A percentile compares a stretch with the other conserved stretches of the same genome.
Evolutionary conservation across 2,888 invertebrate genomes (phyloP).

Genomic region (Idaea biselata): DNA sequence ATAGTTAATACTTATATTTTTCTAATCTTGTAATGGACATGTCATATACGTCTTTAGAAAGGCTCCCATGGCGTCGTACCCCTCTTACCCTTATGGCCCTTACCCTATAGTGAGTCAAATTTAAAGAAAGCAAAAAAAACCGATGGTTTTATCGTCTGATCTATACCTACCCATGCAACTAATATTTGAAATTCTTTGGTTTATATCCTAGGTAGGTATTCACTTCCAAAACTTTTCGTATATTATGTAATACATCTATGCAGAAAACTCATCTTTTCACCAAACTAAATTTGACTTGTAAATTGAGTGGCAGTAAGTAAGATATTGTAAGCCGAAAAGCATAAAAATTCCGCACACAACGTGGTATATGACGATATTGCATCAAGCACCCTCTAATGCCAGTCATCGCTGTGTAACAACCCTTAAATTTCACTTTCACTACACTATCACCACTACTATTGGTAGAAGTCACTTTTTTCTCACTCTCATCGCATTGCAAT

Average conservation of each 20-base stretch:
- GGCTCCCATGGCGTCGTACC: too few relatives aligned
- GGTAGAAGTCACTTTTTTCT: neutral
- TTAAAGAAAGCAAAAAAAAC: too few relatives aligned
- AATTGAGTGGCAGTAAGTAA: conserved; percentile 5
- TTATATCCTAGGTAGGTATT: neutral
- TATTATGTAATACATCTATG: neutral
- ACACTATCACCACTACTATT: neutral
- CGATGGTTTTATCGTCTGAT: too few relatives aligned
- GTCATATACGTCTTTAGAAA: too few relatives aligned
- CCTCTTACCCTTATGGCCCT: too few relatives aligned
- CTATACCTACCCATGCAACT: too few relatives aligned
- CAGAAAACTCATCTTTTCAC: neutral
- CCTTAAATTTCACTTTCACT: conserved; percentile 43
- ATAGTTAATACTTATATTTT: too few relatives aligned
- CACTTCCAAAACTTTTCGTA: neutral
- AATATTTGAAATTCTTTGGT: too few relatives aligned
- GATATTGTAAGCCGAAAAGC: neutral
- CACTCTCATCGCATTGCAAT: conserved; percentile 3
- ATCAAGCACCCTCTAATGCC: conserved; percentile 32
- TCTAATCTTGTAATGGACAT: too few relatives aligned
- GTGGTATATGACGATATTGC: conserved; percentile 25
- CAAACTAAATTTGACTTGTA: neutral
- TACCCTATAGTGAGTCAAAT: too few relatives aligned
- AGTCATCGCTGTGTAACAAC: conserved; percentile 40
- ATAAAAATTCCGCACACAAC: conserved; percentile 11